Conservation (phyloP, 2,888 invertebrate genomes). For the Spilosoma lubricipeda region DNA sequence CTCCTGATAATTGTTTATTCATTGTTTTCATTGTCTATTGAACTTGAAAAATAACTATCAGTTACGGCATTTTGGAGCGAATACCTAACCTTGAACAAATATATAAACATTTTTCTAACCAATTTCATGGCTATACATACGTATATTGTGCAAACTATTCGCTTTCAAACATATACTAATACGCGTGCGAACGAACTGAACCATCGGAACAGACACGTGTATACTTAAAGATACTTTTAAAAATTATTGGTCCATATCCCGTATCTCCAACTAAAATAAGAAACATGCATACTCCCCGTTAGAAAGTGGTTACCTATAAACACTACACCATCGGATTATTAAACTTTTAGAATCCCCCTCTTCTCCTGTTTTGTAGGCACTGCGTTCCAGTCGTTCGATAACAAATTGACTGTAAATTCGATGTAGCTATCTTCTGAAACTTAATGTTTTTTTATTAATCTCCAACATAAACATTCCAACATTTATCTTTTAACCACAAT, state of each 20-base stretch:
- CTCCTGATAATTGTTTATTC: slow-evolving; percentile 19
- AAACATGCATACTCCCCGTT: not conserved
- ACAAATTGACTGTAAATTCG: not conserved
- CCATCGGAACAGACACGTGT: slow-evolving; percentile 52
- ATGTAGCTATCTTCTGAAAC: not conserved
- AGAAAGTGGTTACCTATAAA: not conserved
- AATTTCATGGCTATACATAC: slow-evolving; percentile 47
- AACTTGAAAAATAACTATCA: slow-evolving; percentile 28
- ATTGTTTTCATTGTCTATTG: slow-evolving; percentile 23
- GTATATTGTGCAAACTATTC: not conserved
- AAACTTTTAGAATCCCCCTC: not conserved
- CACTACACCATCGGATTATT: not conserved
- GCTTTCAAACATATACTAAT: slow-evolving; percentile 67
- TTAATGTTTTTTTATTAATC: not conserved
- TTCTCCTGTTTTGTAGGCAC: not conserved
- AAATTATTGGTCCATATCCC: not conserved
- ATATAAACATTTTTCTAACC: slow-evolving; percentile 71
- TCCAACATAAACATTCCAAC: slow-evolving; percentile 16
- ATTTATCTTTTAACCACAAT: slow-evolving; percentile 51
- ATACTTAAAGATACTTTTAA: slow-evolving; percentile 5
- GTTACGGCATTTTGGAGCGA: slow-evolving; percentile 53
- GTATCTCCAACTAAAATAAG: not conserved
- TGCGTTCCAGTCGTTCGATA: not conserved
- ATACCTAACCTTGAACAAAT: slow-evolving; percentile 75
- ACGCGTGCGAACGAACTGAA: slow-evolving; percentile 68